Evolutionary conservation across 2,113 vertebrate species (phyloP), one percentile per base, ranked within the genome.

Genomic region (Cariama cristata): DNA sequence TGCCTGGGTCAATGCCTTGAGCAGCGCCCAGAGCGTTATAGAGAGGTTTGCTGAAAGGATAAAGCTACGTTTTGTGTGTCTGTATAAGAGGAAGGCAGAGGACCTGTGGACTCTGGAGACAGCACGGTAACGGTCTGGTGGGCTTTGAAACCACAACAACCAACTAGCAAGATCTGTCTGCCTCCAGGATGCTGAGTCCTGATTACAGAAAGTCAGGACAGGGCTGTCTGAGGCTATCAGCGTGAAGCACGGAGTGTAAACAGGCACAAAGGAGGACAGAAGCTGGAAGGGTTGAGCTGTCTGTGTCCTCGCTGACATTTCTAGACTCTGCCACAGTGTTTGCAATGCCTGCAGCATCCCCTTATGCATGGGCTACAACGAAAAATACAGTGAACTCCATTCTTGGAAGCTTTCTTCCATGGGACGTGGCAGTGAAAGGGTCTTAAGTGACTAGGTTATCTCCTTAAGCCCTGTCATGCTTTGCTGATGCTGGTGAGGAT

Each of bases 21-120:
- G 79, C 30, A 32, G 53, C 0, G 0, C 67, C 22, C 10, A 1
- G 20, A 67, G 67, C 20, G 0, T 40, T 45, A 0, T 2, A 3
- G 63, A 42, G 69, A 47, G 44, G 32, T 28, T 42, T 59, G 53
- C 32, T 62, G 59, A 2, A 7, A 67, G 58, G 79, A 24, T 23
- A 10, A 14, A 42, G 49, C 52, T 44, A 4, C 23, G 0, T 13
- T n/a, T 44, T 35, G 11, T 33, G n/a, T 28, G 79, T 15, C 33
- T 24, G 16, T 32, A 3, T 8, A 5, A 49, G 11, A 59, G 49
- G 8, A 30, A 18, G 28, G 32, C 18, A 42, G 28, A 33, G 84
- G 22, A 63, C 5, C 22, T 58, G 3, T 3, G 32, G 47, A n/a
- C 71, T 67, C 71, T 60, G 88, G 60, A 58, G 60, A 21, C 66